Evolutionary conservation across 2,113 vertebrate genomes (phyloP).

Genomic region (Phainopepla nitens): DNA sequence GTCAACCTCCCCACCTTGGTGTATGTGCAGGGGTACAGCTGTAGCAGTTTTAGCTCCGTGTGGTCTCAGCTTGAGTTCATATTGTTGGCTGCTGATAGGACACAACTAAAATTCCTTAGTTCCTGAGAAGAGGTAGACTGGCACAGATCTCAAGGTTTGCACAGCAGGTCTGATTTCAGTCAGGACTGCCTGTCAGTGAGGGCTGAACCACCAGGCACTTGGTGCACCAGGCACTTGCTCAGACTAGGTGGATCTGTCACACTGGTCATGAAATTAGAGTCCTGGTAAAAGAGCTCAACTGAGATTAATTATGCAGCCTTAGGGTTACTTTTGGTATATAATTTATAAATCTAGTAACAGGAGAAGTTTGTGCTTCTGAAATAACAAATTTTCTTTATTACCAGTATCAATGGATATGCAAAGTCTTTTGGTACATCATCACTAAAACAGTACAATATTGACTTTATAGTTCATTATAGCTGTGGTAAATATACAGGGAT

Average conservation of each 20-base stretch:
- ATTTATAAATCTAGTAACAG: not conserved
- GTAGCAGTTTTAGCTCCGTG: not conserved
- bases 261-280: not conserved
- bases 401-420: not conserved
- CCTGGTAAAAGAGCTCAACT: not conserved
- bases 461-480: not conserved
- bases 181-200: not conserved
- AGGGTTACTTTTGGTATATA: not conserved
- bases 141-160: fast-evolving
- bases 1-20: not conserved
- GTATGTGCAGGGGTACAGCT: not conserved
- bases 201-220: not conserved
- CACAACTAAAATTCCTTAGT: not conserved
- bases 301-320: not conserved
- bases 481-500: not conserved
- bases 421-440: not conserved
- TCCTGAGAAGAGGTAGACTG: not conserved
- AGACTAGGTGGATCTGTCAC: not conserved
- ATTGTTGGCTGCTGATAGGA: not conserved
- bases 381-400: not conserved
- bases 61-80: not conserved
- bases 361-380: not conserved
- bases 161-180: not conserved
- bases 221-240: not conserved
- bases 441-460: not conserved